A percentile compares a stretch with the other conserved stretches of the same genome.
These are phyloP conservation scores for Archilochus colubris DNA, from an alignment of 2,113 vertebrate species.

Conservation along the genomic window DNA sequence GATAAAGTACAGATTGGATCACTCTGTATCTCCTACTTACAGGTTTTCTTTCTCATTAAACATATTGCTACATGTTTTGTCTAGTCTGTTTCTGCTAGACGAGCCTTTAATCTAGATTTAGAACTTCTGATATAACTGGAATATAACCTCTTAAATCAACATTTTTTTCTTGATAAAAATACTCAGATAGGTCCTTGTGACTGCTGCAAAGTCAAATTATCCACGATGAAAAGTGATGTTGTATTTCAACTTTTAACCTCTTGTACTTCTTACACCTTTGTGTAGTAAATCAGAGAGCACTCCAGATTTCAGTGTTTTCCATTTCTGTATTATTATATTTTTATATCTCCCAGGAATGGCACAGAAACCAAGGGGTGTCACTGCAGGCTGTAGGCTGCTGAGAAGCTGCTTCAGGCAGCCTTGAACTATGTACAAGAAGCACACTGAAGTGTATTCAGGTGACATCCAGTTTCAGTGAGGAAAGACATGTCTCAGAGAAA, in stretches of 20 bases:
- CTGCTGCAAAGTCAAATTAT: background rate
- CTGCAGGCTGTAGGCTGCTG: background rate
- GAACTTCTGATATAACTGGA: background rate
- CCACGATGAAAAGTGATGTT: rapidly evolving
- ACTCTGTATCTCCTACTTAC: background rate
- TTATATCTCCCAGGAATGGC: background rate
- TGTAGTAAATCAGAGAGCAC: background rate
- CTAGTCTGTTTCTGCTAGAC: background rate
- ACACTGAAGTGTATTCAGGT: background rate
- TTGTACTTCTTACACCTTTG: background rate
- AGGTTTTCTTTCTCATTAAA: background rate
- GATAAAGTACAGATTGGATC: slow-evolving; percentile 17
- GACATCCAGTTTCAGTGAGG: background rate
- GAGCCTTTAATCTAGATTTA: background rate
- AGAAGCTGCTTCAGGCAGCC: background rate
- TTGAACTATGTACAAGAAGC: background rate
- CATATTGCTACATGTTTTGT: slow-evolving; percentile 21
- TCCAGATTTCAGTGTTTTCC: background rate
- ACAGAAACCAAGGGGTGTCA: background rate
- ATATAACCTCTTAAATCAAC: background rate
- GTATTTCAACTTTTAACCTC: background rate
- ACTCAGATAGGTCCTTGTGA: background rate
- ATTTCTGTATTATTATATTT: background rate
- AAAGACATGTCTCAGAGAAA: background rate
- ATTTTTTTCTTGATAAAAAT: background rate